phyloP scores from a whole-genome alignment of 2,113 vertebrate species.

The Varanus komodoensis region DNA sequence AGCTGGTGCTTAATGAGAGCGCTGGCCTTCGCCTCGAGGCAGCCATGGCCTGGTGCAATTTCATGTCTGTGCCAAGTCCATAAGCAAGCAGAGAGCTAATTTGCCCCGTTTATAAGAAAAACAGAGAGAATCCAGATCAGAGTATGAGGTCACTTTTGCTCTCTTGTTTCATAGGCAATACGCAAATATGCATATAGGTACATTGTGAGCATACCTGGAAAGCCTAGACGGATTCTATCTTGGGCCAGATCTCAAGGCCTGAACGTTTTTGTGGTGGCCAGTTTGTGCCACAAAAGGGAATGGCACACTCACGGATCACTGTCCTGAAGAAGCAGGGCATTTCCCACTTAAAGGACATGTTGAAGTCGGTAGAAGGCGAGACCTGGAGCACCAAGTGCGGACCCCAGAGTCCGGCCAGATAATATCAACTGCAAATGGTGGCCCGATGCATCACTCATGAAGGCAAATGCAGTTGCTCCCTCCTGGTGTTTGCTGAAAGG shows the following conservation, averaged over 20 bases:
- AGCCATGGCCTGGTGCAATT: no score
- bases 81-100: no score
- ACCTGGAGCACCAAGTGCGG: background rate
- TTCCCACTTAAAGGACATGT: background rate
- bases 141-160: background rate
- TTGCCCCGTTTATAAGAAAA: background rate
- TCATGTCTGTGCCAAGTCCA: no score
- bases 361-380: background rate
- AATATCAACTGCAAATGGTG: background rate
- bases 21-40: background rate
- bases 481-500: background rate
- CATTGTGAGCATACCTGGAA: no score
- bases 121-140: background rate
- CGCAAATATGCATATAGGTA: no score
- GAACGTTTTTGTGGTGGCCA: background rate
- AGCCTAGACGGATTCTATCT: no score
- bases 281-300: background rate
- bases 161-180: background rate
- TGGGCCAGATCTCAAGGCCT: background rate
- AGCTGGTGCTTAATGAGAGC: background rate
- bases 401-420: background rate
- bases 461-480: background rate
- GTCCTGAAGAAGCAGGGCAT: background rate
- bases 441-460: background rate
- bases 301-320: background rate